Percentiles rank a stretch among this genome's conserved stretches.
These are phyloP conservation scores for Melolontha melolontha DNA, from an alignment of 2,888 invertebrate genomes.

Conservation along the genomic window DNA sequence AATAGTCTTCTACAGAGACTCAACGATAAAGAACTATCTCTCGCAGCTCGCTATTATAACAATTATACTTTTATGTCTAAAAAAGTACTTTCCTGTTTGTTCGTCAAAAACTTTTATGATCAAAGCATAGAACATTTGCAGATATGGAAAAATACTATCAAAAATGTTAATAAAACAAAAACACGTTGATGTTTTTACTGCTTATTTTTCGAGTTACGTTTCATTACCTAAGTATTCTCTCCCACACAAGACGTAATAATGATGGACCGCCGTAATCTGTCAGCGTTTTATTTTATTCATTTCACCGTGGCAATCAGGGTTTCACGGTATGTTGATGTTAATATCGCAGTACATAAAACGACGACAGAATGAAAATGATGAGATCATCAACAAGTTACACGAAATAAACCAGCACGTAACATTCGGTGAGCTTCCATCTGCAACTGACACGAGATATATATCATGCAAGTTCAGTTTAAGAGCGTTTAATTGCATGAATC, in stretches of 20 bases:
- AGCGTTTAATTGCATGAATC: conserved; percentile 21
- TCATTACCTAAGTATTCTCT: conserved; percentile 9
- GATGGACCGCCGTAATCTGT: conserved; percentile 1
- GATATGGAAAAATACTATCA: too few species aligned
- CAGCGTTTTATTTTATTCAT: conserved; percentile 22
- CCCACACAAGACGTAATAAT: too few species aligned
- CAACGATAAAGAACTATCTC: too few species aligned
- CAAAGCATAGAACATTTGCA: too few species aligned
- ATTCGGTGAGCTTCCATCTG: conserved; percentile 24
- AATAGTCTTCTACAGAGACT: too few species aligned
- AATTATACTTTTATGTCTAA: too few species aligned
- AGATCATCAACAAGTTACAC: conserved; percentile 37
- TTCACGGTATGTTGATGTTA: conserved; percentile 22
- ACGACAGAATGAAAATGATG: conserved; percentile 30
- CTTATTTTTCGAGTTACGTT: not conserved
- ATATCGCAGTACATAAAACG: conserved; percentile 8
- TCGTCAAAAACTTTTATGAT: too few species aligned
- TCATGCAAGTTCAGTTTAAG: conserved; percentile 9
- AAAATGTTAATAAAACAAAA: too few species aligned
- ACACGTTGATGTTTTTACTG: too few species aligned
- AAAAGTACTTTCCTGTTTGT: too few species aligned
- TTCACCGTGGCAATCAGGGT: conserved; percentile 16
- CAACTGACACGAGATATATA: conserved; percentile 26
- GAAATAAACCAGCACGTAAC: conserved; percentile 3
- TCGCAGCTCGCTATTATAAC: too few species aligned